These are phyloP conservation scores for Bambusicola thoracicus DNA, from an alignment of 2,113 vertebrate genomes.

Conservation along the genomic window DNA sequence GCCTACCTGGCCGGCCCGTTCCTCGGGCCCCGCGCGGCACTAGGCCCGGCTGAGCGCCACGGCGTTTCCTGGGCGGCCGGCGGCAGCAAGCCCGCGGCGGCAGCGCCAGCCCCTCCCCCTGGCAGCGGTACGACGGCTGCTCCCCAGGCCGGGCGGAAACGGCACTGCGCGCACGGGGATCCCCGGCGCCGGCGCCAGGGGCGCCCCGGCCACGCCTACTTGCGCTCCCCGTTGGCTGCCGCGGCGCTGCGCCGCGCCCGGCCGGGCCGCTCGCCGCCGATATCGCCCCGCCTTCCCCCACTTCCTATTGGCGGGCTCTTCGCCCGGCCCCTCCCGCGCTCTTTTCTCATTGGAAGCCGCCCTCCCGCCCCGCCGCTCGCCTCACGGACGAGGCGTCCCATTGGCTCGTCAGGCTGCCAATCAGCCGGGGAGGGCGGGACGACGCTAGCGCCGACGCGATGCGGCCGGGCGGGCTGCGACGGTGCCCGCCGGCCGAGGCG, in stretches of 20 bases:
- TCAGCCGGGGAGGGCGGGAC: neutral
- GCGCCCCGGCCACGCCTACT: slow-evolving; percentile 75
- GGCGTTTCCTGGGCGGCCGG: slow-evolving; percentile 84
- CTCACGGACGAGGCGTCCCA: neutral
- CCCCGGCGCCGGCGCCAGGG: slow-evolving; percentile 88
- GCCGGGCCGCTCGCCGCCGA: slow-evolving; percentile 36
- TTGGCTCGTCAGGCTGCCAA: neutral
- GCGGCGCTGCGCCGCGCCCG: slow-evolving; percentile 12
- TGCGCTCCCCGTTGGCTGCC: slow-evolving; percentile 73
- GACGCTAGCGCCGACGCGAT: neutral
- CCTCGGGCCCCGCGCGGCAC: slow-evolving; percentile 54
- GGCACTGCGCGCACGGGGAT: slow-evolving; percentile 92
- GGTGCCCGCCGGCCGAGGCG: neutral
- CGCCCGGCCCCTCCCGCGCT: neutral
- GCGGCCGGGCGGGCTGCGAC: neutral
- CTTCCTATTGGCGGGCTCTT: neutral
- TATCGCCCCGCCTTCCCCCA: neutral
- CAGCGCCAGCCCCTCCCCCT: slow-evolving; percentile 84
- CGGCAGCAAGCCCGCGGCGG: slow-evolving; percentile 75
- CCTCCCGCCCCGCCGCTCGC: neutral
- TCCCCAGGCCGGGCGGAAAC: slow-evolving; percentile 93
- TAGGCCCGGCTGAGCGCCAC: slow-evolving; percentile 89
- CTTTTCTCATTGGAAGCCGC: neutral
- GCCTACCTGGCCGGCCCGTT: slow-evolving; percentile 35
- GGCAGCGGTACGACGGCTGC: slow-evolving; percentile 63